phyloP scores from a whole-genome alignment of 2,888 invertebrate species.

The Noctua fimbriata region DNA sequence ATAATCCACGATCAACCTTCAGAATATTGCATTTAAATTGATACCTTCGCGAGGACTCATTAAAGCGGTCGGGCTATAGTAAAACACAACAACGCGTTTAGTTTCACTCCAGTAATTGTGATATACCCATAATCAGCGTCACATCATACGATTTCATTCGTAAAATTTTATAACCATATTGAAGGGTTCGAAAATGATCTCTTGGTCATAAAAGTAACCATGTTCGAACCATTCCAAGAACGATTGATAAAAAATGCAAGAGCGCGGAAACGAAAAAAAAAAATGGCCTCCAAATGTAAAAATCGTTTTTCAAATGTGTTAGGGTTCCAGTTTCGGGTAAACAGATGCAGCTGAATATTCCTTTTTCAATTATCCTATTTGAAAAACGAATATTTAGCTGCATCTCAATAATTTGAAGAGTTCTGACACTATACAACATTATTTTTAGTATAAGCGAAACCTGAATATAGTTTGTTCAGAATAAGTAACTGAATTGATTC shows the following conservation, averaged over 20 bases:
- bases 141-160: not conserved
- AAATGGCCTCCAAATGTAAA: not conserved
- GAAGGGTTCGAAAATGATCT: not conserved
- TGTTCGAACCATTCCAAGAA: not conserved
- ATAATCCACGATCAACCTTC: too few relatives aligned
- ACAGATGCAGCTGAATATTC: not conserved
- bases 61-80: too few relatives aligned
- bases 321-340: not conserved
- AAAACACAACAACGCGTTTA: not conserved
- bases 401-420: not conserved
- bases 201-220: constrained; percentile 10
- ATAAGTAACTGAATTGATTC: too few relatives aligned
- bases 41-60: too few relatives aligned
- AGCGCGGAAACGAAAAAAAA: not conserved
- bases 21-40: too few relatives aligned
- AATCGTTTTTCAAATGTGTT: not conserved
- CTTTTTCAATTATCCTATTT: not conserved
- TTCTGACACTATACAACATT: not conserved
- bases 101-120: not conserved
- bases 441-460: too few relatives aligned
- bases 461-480: too few relatives aligned
- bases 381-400: not conserved
- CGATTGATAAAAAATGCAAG: constrained; percentile 21
- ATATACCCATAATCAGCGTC: not conserved
- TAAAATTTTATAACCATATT: constrained; percentile 6